Percentiles rank a stretch among this genome's conserved stretches.
These are phyloP conservation scores for Etheostoma spectabile DNA, from an alignment of 2,113 vertebrate genomes.

Conservation along the genomic window DNA sequence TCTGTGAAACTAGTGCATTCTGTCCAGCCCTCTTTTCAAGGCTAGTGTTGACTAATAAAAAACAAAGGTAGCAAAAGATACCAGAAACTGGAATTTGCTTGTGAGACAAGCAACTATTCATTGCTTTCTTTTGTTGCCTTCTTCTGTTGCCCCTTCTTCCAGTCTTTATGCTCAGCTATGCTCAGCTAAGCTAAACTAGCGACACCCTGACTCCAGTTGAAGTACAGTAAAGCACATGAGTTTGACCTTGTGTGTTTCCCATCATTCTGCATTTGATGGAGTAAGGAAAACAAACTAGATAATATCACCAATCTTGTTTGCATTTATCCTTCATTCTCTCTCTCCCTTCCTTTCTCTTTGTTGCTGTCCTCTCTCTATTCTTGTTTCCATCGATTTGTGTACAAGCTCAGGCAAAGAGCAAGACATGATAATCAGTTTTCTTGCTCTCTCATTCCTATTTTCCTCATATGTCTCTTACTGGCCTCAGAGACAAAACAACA, in stretches of 20 bases:
- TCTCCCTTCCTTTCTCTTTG: slow-evolving; percentile 1
- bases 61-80: too few relatives aligned
- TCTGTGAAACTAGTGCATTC: not conserved
- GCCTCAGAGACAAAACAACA: slow-evolving; percentile 34
- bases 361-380: slow-evolving; percentile 27
- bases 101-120: not conserved
- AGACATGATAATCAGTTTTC: slow-evolving; percentile 32
- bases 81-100: not conserved
- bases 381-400: slow-evolving; percentile 22
- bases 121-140: not conserved
- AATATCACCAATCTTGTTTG: not conserved
- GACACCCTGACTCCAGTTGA: not conserved
- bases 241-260: not conserved
- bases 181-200: not conserved
- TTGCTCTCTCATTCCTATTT: slow-evolving; percentile 21
- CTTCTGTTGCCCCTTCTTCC: not conserved
- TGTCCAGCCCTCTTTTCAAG: not conserved
- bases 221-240: not conserved
- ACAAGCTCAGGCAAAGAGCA: not conserved
- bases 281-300: not conserved
- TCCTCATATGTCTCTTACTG: slow-evolving; percentile 32
- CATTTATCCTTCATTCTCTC: not conserved
- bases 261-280: not conserved
- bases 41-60: not conserved
- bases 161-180: not conserved